Evolutionary conservation across 2,113 vertebrate species (phyloP), one percentile per base, ranked within the genome.

Genomic region (Zosterops lateralis): DNA sequence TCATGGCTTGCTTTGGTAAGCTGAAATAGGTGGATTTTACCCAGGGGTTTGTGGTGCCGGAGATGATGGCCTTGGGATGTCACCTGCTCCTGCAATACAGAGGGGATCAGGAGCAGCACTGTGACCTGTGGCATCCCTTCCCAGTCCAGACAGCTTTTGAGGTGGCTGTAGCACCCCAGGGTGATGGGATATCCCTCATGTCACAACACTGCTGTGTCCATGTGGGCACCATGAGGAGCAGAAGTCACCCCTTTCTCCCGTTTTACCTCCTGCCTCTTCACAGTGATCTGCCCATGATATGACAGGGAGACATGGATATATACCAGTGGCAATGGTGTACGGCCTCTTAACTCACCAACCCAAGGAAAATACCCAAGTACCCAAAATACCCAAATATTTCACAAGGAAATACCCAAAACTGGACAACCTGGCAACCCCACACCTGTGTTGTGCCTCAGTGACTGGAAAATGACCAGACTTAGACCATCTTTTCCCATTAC

Each of bases 251-350:
- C 3, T 60, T 90, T 31, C 36, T 71, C 34, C 47, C 1, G 2
- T n/a, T 68, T 74, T 13, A 3, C 29, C 61, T 93, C 64, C 9
- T 24, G 16, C 12, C 17, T 77, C 31, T 77, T 32, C 1, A 0
- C 1, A 0, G 62, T 19, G 45, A 51, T 61, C 12, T 6, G 2
- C 17, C 13, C 14, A 2, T 0, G 0, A 14, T 5, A 29, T 1
- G 2, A 47, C 34, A 34, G 47, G 17, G 36, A 80, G 14, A 32
- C 16, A 2, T 2, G 29, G 56, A 21, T 20, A 14, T 2, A 3
- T 3, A 15, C 8, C 50, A 32, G 40, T 25, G 14, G 34, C 42
- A 29, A 17, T 7, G n/a, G 26, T 6, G 10, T 21, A 24, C 0
- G 0, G 42, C 29, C 65, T 40, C 64, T 29, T 19, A 56, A 47